phyloP scores from a whole-genome alignment of 2,888 invertebrate genomes.

The Drosophila neoperkinsi region DNA sequence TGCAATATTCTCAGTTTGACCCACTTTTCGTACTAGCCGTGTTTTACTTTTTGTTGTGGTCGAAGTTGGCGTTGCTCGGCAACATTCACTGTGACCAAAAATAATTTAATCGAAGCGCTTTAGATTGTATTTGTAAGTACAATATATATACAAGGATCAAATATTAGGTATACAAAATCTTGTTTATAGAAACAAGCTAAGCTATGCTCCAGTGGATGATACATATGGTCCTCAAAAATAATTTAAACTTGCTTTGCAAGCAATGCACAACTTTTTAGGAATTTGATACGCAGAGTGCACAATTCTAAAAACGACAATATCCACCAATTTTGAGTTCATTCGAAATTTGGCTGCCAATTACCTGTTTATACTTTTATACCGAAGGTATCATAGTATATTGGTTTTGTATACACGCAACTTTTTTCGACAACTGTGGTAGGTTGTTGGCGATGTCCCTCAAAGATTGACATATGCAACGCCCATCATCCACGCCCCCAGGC shows the following conservation, averaged over 20 bases:
- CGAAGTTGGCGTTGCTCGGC: slow-evolving; percentile 55
- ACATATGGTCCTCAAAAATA: neutral
- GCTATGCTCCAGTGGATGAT: neutral
- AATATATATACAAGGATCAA: neutral
- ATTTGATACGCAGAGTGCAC: neutral
- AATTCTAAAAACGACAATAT: neutral
- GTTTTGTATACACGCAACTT: neutral
- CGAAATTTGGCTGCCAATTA: slow-evolving; percentile 66
- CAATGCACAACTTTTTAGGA: neutral
- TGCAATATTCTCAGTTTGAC: slow-evolving; percentile 80
- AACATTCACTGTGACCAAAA: slow-evolving; percentile 72
- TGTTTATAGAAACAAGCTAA: neutral
- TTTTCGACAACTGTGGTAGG: neutral
- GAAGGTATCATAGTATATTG: neutral
- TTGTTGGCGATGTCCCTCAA: neutral
- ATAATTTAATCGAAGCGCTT: slow-evolving; percentile 49
- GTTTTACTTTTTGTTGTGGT: slow-evolving; percentile 65
- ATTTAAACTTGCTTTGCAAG: neutral
- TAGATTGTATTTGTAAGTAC: slow-evolving; percentile 12
- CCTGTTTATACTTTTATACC: neutral
- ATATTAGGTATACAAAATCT: slow-evolving; percentile 1
- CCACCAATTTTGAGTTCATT: slow-evolving; percentile 38
- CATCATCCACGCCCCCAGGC: neutral
- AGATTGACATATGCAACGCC: neutral
- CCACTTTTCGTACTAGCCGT: slow-evolving; percentile 65